Conservation (phyloP, 2,888 invertebrate genomes). For the Alentia gelatinosa region DNA sequence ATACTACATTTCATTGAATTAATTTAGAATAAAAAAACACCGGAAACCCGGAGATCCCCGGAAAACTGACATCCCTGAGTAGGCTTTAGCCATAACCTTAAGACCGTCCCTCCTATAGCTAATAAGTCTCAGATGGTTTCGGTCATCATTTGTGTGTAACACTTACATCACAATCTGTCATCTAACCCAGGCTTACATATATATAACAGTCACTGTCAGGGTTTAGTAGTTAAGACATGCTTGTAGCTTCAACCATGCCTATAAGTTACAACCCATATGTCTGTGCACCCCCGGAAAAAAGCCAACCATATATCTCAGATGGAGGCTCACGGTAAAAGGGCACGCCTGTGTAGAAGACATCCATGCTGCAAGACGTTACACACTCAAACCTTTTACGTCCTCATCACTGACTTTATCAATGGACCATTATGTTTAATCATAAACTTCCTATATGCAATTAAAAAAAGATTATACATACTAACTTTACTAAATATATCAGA, state of each 20-base stretch:
- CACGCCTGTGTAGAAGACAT: not conserved
- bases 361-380: not conserved
- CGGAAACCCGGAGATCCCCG: no score
- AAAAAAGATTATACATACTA: no score
- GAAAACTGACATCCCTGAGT: no score
- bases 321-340: not conserved
- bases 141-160: constrained; percentile 10
- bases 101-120: no score
- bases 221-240: not conserved
- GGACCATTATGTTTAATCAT: not conserved
- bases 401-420: not conserved
- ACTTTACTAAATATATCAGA: no score
- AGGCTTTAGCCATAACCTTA: no score
- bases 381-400: constrained; percentile 30
- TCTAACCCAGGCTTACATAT: not conserved
- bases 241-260: not conserved
- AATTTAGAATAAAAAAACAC: no score
- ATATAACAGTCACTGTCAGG: not conserved
- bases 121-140: constrained; percentile 24
- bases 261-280: not conserved
- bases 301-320: not conserved
- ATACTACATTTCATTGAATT: no score
- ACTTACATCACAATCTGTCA: not conserved
- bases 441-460: not conserved
- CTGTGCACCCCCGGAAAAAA: constrained; percentile 23